These are phyloP conservation scores for Caprella mutica DNA, from an alignment of 2,888 invertebrate genomes.

Conservation along the genomic window DNA sequence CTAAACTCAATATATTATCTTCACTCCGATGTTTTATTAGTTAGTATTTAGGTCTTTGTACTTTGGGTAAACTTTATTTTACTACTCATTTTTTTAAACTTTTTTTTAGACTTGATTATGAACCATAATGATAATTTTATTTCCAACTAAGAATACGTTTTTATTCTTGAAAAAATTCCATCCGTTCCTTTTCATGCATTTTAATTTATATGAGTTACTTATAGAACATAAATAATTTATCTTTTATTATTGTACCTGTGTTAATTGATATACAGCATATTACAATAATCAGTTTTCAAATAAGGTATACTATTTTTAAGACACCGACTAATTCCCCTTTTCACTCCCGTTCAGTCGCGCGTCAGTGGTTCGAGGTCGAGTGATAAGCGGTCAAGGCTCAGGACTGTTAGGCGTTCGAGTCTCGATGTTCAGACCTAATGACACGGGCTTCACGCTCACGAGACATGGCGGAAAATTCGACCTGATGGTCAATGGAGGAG, in stretches of 20 bases:
- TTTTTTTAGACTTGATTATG: constrained; percentile 1
- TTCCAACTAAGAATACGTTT: no score
- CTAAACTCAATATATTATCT: background rate
- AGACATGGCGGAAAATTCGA: constrained; percentile 94
- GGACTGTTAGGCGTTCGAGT: constrained; percentile 93
- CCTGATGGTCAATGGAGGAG: constrained; percentile 98
- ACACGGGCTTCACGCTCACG: constrained; percentile 91
- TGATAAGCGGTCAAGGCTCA: constrained; percentile 78
- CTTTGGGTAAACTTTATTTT: background rate
- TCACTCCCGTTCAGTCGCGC: constrained; percentile 43
- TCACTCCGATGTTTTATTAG: background rate
- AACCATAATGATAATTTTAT: background rate
- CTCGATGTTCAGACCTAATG: constrained; percentile 57
- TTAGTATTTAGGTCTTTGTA: background rate
- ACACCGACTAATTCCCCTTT: background rate
- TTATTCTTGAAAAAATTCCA: no score
- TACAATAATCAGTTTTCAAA: no score
- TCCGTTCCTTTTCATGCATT: no score
- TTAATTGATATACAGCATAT: no score
- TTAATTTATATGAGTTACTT: no score
- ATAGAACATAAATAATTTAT: no score
- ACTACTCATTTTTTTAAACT: constrained; percentile 1
- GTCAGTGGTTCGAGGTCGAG: constrained; percentile 90
- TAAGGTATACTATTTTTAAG: no score
- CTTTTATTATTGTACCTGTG: no score